Percentiles rank a stretch among this genome's conserved stretches.
Evolutionary conservation across 1,140 invertebrate genomes (phyloP).

Genomic region (Nymphalis io): DNA sequence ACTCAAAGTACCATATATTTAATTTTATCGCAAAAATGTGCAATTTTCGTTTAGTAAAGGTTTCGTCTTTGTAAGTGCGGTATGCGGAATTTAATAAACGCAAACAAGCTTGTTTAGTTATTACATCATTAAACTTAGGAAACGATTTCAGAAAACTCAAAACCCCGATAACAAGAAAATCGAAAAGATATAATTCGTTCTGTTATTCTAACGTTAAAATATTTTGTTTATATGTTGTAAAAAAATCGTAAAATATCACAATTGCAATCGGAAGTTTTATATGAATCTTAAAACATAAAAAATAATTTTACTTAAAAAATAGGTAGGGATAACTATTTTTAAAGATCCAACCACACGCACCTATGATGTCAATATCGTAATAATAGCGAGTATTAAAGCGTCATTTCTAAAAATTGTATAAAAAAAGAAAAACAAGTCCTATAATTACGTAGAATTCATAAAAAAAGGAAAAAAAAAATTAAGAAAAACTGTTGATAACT

Average conservation of each 20-base stretch:
- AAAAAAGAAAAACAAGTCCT: conserved; percentile 12
- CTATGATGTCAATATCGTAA: conserved; percentile 21
- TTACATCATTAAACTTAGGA: too few relatives aligned
- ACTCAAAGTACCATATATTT: too few relatives aligned
- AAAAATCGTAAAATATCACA: not conserved
- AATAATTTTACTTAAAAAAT: not conserved
- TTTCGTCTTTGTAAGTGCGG: too few relatives aligned
- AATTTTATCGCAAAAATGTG: too few relatives aligned
- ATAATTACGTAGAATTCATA: not conserved
- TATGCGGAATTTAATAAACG: too few relatives aligned
- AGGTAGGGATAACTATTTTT: conserved; percentile 24
- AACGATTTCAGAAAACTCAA: too few relatives aligned
- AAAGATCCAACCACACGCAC: conserved; percentile 25
- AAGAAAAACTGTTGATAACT: not conserved
- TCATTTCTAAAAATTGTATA: conserved; percentile 9
- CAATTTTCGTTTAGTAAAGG: too few relatives aligned
- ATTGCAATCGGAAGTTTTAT: conserved; percentile 2
- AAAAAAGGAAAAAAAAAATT: not conserved
- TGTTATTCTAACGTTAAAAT: not conserved
- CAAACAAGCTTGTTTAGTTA: too few relatives aligned
- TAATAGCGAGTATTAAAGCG: not conserved
- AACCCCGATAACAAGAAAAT: too few relatives aligned
- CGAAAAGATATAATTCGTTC: not conserved
- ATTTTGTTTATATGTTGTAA: not conserved
- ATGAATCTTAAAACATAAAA: not conserved